Base-by-base conservation (phyloP, 2,888 invertebrate species). In the Oscheius sp. region DNA sequence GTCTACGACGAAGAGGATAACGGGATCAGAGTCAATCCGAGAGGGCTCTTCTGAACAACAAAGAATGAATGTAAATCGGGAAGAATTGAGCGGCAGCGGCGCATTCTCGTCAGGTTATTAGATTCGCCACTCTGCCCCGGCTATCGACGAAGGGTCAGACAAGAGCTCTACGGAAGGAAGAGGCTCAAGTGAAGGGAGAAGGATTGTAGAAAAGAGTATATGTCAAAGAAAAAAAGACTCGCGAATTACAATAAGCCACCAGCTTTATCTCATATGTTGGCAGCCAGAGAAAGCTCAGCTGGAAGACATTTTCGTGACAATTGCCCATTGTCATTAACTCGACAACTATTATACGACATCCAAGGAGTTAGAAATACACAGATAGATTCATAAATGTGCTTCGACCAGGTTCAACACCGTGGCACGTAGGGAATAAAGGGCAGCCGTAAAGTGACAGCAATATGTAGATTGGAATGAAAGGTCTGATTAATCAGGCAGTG, bases 81-180 rank as follows among this genome's bases (percentile, higher is more conserved):
- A 59, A 57, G 59, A 59, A 59, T 59, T 44, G 59, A 59, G 44
- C 41, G 59, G 44, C 44, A 59, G 44, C 41, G 59, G 41, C 59
- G 59, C 59, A 59, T 59, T 59, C 59, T 59, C 59, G 59, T 44
- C 59, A 59, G 59, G 59, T 59, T 59, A 59, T 59, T 59, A 59
- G 59, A 59, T 59, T 59, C 59, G 59, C 59, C 59, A 59, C 59
- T 59, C 59, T 59, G 54, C 59, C 44, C 44, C 59, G 59, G 44
- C 59, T 59, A 59, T 59, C 59, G 59, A 59, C 41, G 59, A 59
- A 59, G 59, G 59, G 59, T 59, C 59, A 59, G 14, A 41, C 24
- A 59, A 59, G 44, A 44, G 44, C 24, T 44, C 8, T 26, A 57
- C 28, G 9, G 26, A 28, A 47, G 47, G 22, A 22, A 22, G 14